Evolutionary conservation across 2,113 vertebrate species (phyloP).

Genomic region (Vombatus ursinus): DNA sequence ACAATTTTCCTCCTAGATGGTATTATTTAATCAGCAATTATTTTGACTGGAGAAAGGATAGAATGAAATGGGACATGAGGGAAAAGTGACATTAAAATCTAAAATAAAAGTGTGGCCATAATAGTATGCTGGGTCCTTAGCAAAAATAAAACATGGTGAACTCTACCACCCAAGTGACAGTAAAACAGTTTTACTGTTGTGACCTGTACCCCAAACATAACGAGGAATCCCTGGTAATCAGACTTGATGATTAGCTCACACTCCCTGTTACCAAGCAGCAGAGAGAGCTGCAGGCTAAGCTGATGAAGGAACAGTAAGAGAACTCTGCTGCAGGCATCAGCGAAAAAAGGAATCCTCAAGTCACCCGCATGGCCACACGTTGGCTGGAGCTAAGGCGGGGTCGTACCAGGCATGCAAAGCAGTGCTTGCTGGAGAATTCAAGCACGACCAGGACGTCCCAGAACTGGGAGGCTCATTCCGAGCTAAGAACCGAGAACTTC

Average conservation of each 20-base stretch:
- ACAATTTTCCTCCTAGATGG: neutral
- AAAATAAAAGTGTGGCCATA: too few relatives aligned
- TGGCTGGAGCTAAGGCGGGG: neutral
- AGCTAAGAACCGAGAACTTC: neutral
- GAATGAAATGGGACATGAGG: neutral
- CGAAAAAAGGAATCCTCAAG: neutral
- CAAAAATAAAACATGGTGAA: neutral
- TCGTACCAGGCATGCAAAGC: neutral
- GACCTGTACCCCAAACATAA: neutral
- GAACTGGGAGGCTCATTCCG: neutral
- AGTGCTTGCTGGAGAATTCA: neutral
- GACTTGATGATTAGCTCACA: neutral
- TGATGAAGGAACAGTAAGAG: neutral
- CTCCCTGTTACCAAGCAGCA: neutral
- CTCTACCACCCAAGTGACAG: neutral
- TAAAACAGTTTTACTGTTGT: neutral
- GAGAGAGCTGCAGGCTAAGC: neutral
- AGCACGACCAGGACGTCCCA: neutral
- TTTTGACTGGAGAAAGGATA: neutral
- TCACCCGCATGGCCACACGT: neutral
- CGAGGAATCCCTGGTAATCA: neutral
- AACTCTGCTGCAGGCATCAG: neutral
- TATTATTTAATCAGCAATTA: neutral
- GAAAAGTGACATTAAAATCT: neutral
- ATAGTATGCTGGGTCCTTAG: too few relatives aligned